Evolutionary conservation across 2,113 vertebrate species (phyloP).

Genomic region (Dolichotis patagonum): DNA sequence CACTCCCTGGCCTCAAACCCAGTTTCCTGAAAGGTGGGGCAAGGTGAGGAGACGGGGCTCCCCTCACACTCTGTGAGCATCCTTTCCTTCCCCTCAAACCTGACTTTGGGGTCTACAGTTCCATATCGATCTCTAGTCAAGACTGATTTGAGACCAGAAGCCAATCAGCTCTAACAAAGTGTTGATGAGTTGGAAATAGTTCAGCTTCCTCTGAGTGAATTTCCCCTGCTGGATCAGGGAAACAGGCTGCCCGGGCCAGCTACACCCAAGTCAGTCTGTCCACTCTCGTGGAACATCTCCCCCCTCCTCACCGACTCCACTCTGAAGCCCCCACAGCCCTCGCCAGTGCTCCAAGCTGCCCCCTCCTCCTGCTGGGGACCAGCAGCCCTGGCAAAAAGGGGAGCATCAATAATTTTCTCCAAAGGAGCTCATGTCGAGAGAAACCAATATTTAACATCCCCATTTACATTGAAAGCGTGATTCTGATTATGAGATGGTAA

Average conservation of each 20-base stretch:
- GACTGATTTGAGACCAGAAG: conserved; percentile 36
- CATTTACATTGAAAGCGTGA: conserved; percentile 84
- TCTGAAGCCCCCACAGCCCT: neutral
- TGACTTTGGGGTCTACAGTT: neutral
- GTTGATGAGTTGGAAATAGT: neutral
- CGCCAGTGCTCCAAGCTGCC: neutral
- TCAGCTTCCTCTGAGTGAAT: neutral
- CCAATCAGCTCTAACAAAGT: conserved; percentile 33
- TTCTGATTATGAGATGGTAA: conserved; percentile 85
- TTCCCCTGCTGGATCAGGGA: conserved; percentile 10
- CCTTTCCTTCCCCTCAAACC: neutral
- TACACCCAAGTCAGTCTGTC: neutral
- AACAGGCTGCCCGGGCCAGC: neutral
- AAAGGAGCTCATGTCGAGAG: conserved; percentile 74
- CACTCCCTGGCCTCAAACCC: rapidly evolving
- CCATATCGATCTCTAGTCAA: conserved; percentile 11
- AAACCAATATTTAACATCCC: conserved; percentile 84
- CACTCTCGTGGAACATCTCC: neutral
- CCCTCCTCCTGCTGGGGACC: neutral
- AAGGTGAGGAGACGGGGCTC: neutral
- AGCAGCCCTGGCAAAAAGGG: conserved; percentile 44
- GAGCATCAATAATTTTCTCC: conserved; percentile 75
- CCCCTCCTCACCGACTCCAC: neutral
- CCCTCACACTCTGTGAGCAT: neutral
- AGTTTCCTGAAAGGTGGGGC: neutral